A percentile compares a stretch with the other conserved stretches of the same genome.
Evolutionary conservation across 2,888 invertebrate genomes (phyloP).

Genomic region (Onchidella celtica): DNA sequence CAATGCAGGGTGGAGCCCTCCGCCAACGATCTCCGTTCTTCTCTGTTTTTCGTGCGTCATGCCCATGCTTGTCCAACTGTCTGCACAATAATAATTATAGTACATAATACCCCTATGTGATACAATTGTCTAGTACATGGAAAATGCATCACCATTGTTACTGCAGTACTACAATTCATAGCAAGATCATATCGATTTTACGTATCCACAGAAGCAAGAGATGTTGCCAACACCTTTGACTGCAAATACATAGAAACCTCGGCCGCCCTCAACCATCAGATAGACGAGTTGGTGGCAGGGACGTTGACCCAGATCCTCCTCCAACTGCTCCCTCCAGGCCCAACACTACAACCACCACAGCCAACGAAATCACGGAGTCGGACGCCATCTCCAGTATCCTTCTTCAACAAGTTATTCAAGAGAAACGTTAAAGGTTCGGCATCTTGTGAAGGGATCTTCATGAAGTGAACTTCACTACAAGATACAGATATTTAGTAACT

Average conservation of each 20-base stretch:
- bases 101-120: too few relatives aligned
- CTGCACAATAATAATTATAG: too few relatives aligned
- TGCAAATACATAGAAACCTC: slow-evolving; percentile 97
- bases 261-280: slow-evolving; percentile 98
- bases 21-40: too few relatives aligned
- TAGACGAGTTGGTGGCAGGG: slow-evolving; percentile 95
- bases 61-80: too few relatives aligned
- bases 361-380: slow-evolving; percentile 29
- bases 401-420: slow-evolving; percentile 51
- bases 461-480: slow-evolving; percentile 42
- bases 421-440: slow-evolving; percentile 41
- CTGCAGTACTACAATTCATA: too few relatives aligned
- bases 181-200: too few relatives aligned
- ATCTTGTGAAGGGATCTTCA: slow-evolving; percentile 48
- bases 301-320: slow-evolving; percentile 93
- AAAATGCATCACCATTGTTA: too few relatives aligned
- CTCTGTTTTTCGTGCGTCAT: too few relatives aligned
- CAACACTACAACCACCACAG: slow-evolving; percentile 8
- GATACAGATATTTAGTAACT: too few relatives aligned
- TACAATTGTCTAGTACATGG: too few relatives aligned
- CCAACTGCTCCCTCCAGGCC: slow-evolving; percentile 80
- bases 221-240: slow-evolving; percentile 82
- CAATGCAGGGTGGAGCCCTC: too few relatives aligned
- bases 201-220: slow-evolving; percentile 62
- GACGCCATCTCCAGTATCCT: slow-evolving; percentile 51